phyloP scores from a whole-genome alignment of 2,113 vertebrate species.

The Maccullochella peelii region DNA sequence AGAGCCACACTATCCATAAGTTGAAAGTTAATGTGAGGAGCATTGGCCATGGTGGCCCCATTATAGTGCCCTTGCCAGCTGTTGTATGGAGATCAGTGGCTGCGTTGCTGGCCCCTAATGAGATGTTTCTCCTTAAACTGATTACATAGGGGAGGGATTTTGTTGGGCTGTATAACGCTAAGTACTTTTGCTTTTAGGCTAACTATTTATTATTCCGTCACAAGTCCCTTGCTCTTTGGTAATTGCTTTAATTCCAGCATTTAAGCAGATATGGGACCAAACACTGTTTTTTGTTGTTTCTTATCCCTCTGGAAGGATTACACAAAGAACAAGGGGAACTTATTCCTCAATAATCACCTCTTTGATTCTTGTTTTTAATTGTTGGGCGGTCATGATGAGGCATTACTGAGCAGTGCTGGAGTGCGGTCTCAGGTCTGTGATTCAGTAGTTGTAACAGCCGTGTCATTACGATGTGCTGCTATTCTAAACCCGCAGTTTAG shows the following conservation, averaged over 20 bases:
- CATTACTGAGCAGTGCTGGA: conserved; percentile 20
- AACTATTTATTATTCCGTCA: conserved; percentile 49
- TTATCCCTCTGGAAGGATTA: conserved; percentile 56
- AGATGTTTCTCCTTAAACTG: conserved; percentile 74
- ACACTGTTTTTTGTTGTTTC: conserved; percentile 30
- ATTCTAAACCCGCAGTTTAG: conserved; percentile 55
- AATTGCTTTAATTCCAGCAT: conserved; percentile 60
- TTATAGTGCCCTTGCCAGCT: conserved; percentile 73
- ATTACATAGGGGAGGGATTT: conserved; percentile 71
- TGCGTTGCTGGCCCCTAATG: conserved; percentile 49
- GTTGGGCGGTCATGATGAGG: background rate
- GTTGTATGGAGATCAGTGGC: conserved; percentile 64
- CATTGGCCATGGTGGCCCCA: conserved; percentile 67
- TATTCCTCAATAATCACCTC: conserved; percentile 34
- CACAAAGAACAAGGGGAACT: conserved; percentile 16
- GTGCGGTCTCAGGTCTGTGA: conserved; percentile 2
- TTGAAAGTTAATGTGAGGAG: conserved; percentile 82
- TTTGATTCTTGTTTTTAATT: conserved; percentile 28
- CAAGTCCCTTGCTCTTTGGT: conserved; percentile 42
- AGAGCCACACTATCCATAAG: conserved; percentile 78
- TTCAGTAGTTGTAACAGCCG: conserved; percentile 11
- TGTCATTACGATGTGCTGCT: conserved; percentile 58
- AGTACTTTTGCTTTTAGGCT: conserved; percentile 58
- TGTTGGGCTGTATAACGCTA: conserved; percentile 52
- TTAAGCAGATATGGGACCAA: conserved; percentile 34